Evolutionary conservation across 2,113 vertebrate genomes (phyloP), one percentile per base, ranked within the genome.

Genomic region (Uria aalge): DNA sequence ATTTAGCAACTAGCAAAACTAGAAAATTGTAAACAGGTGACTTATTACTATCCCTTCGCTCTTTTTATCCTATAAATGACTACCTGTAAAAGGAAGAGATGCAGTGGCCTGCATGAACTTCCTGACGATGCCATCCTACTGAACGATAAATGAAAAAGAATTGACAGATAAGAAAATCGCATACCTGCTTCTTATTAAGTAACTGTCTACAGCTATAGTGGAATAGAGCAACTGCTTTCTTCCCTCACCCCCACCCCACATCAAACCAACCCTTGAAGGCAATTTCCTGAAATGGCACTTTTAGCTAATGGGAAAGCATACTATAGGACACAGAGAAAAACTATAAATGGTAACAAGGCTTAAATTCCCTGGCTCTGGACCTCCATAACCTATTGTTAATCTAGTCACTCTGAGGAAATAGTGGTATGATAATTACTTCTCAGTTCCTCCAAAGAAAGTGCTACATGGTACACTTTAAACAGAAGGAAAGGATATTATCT

Each of bases 231-330:
- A 80, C 15, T 74, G 22, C 5, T 47, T 80, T 62, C 69, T 82
- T 66, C 15, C 27, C 14, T 76, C 5, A 1, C 9, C 10, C 20
- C 20, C 15, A 56, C 3, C 8, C 27, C 15, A 63, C 30, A 80
- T 85, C 71, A 90, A 94, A 64, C 30, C 13, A 55, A 64, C 9
- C 30, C 52, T 41, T 88, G 63, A 77, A 88, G 29, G 40, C n/a
- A 59, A 62, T 95, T 96, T 97, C 94, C 92, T 80, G 75, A 94
- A 93, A 92, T 18, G 23, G 9, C 50, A 86, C 30, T 74, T 85
- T 83, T 83, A 92, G 43, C 20, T 92, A 88, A 80, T 27, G 29
- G 32, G 43, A 92, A 92, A 92, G 23, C 6, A 66, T 85, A 69
- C 64, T 72, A 55, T 30, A 83, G 62, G 71, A 75, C 48, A 85